These are phyloP conservation scores for Melanogrammus aeglefinus DNA, from an alignment of 2,797 vertebrate genomes.

Conservation along the genomic window DNA sequence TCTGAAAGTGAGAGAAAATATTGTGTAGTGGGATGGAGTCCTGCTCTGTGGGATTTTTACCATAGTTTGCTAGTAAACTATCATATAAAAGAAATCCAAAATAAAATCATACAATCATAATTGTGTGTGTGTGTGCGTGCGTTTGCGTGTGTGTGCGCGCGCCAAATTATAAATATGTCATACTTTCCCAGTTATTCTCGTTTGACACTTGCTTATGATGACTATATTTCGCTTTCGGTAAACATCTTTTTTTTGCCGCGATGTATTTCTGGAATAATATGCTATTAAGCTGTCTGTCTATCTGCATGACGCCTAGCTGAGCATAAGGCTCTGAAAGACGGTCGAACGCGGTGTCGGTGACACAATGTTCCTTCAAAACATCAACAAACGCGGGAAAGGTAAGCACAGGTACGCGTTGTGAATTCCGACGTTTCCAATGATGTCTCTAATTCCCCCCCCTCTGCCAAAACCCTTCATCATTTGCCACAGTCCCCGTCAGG, in stretches of 20 bases:
- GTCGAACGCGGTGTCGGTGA: neutral
- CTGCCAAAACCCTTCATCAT: neutral
- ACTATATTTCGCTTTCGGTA: neutral
- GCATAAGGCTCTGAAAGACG: neutral
- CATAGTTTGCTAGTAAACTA: too few species aligned
- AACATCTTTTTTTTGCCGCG: neutral
- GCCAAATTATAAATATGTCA: neutral
- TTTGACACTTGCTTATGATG: neutral
- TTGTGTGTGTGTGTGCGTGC: too few species aligned
- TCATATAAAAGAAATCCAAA: too few species aligned
- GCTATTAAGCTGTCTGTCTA: neutral
- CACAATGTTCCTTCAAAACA: neutral
- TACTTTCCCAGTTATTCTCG: neutral
- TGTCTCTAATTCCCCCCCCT: neutral
- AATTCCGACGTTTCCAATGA: neutral
- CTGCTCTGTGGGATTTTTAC: too few species aligned
- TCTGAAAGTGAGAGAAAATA: too few species aligned
- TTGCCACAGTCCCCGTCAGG: neutral
- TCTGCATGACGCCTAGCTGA: neutral
- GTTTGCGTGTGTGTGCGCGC: too few species aligned
- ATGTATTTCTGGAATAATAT: neutral
- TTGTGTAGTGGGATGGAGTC: too few species aligned
- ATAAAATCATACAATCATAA: too few species aligned
- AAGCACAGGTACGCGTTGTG: neutral
- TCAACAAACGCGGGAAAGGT: neutral